Conservation (phyloP, 2,113 vertebrate genomes). For the Callionymus lyra region DNA sequence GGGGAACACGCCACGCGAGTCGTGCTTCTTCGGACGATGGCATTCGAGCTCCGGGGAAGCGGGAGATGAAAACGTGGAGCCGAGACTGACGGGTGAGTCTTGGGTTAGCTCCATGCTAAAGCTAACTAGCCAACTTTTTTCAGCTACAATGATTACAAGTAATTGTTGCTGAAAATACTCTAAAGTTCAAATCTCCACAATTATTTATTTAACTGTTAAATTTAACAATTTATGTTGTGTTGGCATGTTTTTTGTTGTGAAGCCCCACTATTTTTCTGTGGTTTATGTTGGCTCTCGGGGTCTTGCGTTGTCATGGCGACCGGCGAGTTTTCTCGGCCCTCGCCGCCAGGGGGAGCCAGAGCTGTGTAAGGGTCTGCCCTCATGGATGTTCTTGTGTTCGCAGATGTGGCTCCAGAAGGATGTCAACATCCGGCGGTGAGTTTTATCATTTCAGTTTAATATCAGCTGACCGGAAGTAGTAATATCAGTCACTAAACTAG, state of each 20-base stretch:
- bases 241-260: neutral
- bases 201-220: too few relatives aligned
- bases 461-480: too few relatives aligned
- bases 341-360: slow-evolving; percentile 53
- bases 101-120: slow-evolving; percentile 44
- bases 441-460: slow-evolving; percentile 9
- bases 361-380: neutral
- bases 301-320: slow-evolving; percentile 58
- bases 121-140: slow-evolving; percentile 14
- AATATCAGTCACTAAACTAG: too few relatives aligned
- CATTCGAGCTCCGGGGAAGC: slow-evolving; percentile 4
- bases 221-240: too few relatives aligned
- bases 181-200: too few relatives aligned
- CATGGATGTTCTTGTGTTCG: neutral
- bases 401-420: slow-evolving; percentile 62
- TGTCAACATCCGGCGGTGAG: slow-evolving; percentile 56
- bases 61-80: slow-evolving; percentile 48
- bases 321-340: slow-evolving; percentile 27
- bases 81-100: slow-evolving; percentile 64
- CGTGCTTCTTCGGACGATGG: slow-evolving; percentile 1
- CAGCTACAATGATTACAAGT: slow-evolving; percentile 3
- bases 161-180: neutral
- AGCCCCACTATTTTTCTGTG: slow-evolving; percentile 3
- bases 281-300: slow-evolving; percentile 8
- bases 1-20: neutral